Evolutionary conservation across 2,888 invertebrate genomes (phyloP).

Genomic region (Orthosia cruda): DNA sequence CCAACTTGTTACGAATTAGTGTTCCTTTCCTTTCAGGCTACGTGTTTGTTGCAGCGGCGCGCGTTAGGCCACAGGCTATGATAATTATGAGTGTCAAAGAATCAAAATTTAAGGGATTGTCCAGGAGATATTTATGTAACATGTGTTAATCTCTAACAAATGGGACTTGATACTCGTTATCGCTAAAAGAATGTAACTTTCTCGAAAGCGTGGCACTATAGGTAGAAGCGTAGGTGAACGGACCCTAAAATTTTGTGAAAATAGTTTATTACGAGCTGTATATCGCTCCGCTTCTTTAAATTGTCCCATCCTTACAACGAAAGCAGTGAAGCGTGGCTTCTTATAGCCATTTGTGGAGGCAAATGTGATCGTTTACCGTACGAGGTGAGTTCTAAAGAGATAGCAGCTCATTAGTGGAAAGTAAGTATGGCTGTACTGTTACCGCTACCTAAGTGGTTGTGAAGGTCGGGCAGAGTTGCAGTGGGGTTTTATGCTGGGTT

Average conservation of each 20-base stretch:
- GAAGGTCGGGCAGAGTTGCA: neutral
- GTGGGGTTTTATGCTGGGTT: neutral
- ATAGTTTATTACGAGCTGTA: too few relatives aligned
- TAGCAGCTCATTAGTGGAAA: slow-evolving; percentile 43
- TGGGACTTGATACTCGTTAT: too few relatives aligned
- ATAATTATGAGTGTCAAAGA: too few relatives aligned
- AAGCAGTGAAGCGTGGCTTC: slow-evolving; percentile 40
- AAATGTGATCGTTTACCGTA: slow-evolving; percentile 57
- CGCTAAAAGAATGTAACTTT: too few relatives aligned
- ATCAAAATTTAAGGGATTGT: too few relatives aligned
- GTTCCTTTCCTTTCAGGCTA: slow-evolving; percentile 13
- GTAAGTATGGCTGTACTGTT: slow-evolving; percentile 30
- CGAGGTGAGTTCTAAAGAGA: slow-evolving; percentile 27
- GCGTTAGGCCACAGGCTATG: too few relatives aligned
- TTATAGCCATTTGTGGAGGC: slow-evolving; percentile 49
- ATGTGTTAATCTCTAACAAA: too few relatives aligned
- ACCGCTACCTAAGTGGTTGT: slow-evolving; percentile 12
- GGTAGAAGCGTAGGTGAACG: neutral
- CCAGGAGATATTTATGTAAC: too few relatives aligned
- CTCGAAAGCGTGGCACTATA: too few relatives aligned
- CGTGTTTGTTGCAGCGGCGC: neutral
- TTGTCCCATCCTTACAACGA: slow-evolving; percentile 7
- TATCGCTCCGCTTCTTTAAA: neutral
- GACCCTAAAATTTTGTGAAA: neutral
- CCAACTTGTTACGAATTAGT: slow-evolving; percentile 58